These are phyloP conservation scores for Calameuta pallipes DNA, from an alignment of 2,888 invertebrate genomes.

Conservation along the genomic window DNA sequence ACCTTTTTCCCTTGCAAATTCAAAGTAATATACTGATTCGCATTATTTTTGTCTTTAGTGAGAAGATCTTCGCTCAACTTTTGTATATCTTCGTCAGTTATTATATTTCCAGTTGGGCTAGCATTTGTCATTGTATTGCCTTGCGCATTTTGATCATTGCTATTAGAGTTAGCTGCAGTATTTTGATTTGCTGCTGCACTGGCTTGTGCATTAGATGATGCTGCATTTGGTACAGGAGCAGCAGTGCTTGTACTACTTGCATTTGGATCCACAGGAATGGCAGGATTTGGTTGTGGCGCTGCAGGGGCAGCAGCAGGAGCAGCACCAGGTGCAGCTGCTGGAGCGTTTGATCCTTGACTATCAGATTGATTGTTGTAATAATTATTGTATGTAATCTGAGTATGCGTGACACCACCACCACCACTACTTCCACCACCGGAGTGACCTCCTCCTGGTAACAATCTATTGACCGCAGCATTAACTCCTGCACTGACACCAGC, in stretches of 20 bases:
- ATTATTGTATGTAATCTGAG: conserved; percentile 61
- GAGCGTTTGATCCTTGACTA: conserved; percentile 20
- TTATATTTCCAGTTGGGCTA: conserved; percentile 57
- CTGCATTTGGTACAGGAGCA: conserved; percentile 25
- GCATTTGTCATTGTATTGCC: conserved; percentile 32
- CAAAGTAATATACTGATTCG: conserved; percentile 75
- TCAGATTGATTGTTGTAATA: conserved; percentile 59
- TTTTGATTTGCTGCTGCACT: conserved; percentile 8
- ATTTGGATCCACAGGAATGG: conserved; percentile 1
- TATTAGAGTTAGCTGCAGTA: background rate
- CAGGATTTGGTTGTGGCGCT: conserved; percentile 15
- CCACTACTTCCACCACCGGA: conserved; percentile 23
- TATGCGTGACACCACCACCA: conserved; percentile 34
- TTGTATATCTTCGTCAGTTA: conserved; percentile 74
- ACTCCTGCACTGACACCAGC: conserved; percentile 62
- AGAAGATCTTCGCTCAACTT: conserved; percentile 78
- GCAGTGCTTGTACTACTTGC: conserved; percentile 7
- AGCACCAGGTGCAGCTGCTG: background rate
- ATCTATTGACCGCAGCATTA: conserved; percentile 59
- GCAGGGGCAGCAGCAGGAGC: conserved; percentile 21
- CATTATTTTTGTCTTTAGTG: conserved; percentile 80
- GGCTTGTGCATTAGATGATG: conserved; percentile 13
- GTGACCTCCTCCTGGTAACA: conserved; percentile 53
- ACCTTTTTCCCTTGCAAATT: conserved; percentile 83
- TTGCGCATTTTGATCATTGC: background rate